Base-by-base conservation (phyloP, 2,888 invertebrate genomes). In the Sphinx pinastri region DNA sequence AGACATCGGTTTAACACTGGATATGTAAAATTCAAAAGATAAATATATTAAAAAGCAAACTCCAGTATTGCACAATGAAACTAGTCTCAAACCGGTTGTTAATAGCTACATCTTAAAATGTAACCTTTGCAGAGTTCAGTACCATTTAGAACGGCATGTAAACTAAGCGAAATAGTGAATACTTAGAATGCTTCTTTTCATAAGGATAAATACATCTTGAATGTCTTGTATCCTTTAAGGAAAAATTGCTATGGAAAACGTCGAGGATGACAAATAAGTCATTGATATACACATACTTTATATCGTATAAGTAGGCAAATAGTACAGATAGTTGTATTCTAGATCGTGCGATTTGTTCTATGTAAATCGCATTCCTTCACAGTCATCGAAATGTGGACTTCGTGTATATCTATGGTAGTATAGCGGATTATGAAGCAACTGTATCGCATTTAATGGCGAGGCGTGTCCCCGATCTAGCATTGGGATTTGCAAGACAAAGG, bases 371-470 rank as follows among this genome's bases (percentile, higher is more conserved):
- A 63, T 63, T 63, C 63, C 63, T 49, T 49, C 63, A 63, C 63
- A 63, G 11, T 47, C 19, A 47, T 47, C 49, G 47, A 63, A 63
- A 63, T 63, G 49, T 63, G 63, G 19, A 55, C 19, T 19, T 47
- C 60, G n/a, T 59, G 16, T 47, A 49, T 63, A 19, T 63, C 19
- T 63, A 63, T 49, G 63, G 63, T 16, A 16, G 60, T 47, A 47
- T 63, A 63, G 49, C 63, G 63, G 63, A 63, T 63, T 63, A 63
- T 7, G 63, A 63, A 49, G 63, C 63, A 63, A 63, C 19, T 63
- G 63, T 63, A 63, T 49, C 49, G 49, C 49, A 63, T 63, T 47
- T 49, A 49, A 13, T 47, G 19, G 49, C 63, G 13, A 16, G 63
- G 16, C 47, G 47, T 47, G 63, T 49, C 49, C 47, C 19, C 38